A percentile compares a stretch with the other conserved stretches of the same genome.
phyloP scores from a whole-genome alignment of 2,888 invertebrate species.

The Epirrhoe alternata region DNA sequence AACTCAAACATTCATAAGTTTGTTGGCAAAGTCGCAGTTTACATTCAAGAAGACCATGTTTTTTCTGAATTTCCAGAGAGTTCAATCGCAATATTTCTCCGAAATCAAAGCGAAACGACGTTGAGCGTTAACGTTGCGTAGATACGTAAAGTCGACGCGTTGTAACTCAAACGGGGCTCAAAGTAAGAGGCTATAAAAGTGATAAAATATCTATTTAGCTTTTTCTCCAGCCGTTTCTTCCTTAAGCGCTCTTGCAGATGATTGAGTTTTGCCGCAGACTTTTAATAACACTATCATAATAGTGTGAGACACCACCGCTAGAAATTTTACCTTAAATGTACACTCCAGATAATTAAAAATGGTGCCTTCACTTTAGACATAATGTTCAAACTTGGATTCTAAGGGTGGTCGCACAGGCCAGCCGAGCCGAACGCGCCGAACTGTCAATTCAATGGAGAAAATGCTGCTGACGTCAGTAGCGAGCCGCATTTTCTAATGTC shows the following conservation, averaged over 20 bases:
- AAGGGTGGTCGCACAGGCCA: no score
- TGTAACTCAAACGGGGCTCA: slow-evolving; percentile 73
- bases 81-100: slow-evolving; percentile 39
- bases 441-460: no score
- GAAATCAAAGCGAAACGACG: slow-evolving; percentile 45
- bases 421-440: no score
- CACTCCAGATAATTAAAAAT: no score
- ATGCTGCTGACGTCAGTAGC: no score
- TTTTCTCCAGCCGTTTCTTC: slow-evolving; percentile 65
- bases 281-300: not conserved
- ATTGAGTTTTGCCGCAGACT: slow-evolving; percentile 8
- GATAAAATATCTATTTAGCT: slow-evolving; percentile 83
- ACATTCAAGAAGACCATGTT: slow-evolving; percentile 7
- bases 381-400: no score
- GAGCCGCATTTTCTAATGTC: no score
- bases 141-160: slow-evolving; percentile 54
- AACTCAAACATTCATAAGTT: not conserved
- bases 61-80: slow-evolving; percentile 18
- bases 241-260: slow-evolving; percentile 28
- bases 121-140: slow-evolving; percentile 46
- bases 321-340: no score
- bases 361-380: no score
- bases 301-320: no score
- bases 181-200: slow-evolving; percentile 79
- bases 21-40: not conserved